Conservation (phyloP, 2,888 invertebrate species). For the Cerastoderma edule region DNA sequence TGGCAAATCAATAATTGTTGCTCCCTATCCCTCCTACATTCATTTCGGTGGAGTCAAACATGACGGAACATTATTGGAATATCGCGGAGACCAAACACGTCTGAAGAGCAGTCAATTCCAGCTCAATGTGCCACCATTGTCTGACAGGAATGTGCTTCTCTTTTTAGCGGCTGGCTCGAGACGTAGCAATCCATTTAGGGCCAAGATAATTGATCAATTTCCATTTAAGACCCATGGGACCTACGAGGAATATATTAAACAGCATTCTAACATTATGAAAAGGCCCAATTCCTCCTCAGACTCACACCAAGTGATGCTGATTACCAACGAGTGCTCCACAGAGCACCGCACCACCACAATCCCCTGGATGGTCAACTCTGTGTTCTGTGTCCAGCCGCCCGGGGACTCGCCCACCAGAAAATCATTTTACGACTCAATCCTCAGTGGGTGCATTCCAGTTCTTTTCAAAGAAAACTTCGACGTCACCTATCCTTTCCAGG, state of each 20-base stretch:
- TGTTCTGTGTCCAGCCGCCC: conserved; percentile 77
- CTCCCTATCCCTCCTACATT: conserved; percentile 76
- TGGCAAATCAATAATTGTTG: conserved; percentile 62
- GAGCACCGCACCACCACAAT: conserved; percentile 61
- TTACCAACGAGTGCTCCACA: conserved; percentile 53
- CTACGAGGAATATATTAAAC: conserved; percentile 43
- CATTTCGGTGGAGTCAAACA: conserved; percentile 59
- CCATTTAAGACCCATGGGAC: conserved; percentile 37
- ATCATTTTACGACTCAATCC: conserved; percentile 75
- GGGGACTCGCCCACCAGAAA: conserved; percentile 79
- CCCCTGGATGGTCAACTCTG: conserved; percentile 73
- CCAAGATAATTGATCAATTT: conserved; percentile 70
- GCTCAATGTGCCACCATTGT: conserved; percentile 41
- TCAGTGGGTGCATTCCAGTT: conserved; percentile 78
- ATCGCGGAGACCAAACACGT: conserved; percentile 18
- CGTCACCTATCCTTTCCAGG: conserved; percentile 67
- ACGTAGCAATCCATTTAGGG: conserved; percentile 67
- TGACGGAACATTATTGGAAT: conserved; percentile 34
- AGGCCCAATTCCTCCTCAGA: conserved; percentile 1
- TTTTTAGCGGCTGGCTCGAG: conserved; percentile 69
- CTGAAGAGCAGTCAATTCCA: conserved; percentile 31
- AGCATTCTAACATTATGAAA: conserved; percentile 6
- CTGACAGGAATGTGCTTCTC: conserved; percentile 65
- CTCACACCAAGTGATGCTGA: conserved; percentile 52
- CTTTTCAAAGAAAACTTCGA: conserved; percentile 52